Evolutionary conservation across 2,888 invertebrate genomes (phyloP).

Genomic region (Sphaerophoria rueppellii): DNA sequence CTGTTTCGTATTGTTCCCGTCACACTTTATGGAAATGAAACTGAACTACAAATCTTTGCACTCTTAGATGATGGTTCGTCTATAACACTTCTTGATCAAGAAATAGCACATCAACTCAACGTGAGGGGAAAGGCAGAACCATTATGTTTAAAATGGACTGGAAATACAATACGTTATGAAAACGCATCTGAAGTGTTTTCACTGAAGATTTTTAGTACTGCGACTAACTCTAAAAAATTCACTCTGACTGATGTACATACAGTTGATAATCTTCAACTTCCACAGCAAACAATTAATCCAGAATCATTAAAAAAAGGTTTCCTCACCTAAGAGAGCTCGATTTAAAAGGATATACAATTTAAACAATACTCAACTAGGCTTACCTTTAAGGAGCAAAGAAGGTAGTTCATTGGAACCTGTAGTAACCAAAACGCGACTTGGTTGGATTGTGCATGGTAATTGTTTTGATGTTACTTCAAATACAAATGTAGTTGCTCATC

Average conservation of each 20-base stretch:
- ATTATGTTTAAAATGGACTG: slow-evolving; percentile 25
- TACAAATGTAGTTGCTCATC: background rate
- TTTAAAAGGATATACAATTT: background rate
- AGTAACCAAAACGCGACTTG: background rate
- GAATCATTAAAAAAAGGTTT: background rate
- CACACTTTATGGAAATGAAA: background rate
- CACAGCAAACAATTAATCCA: background rate
- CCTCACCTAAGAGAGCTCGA: background rate
- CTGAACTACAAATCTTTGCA: background rate
- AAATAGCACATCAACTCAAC: slow-evolving; percentile 9
- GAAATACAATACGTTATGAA: background rate
- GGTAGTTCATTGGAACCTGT: slow-evolving; percentile 1
- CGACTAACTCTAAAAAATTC: background rate
- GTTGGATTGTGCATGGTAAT: slow-evolving; percentile 5
- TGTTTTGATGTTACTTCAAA: background rate
- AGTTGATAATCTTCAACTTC: background rate
- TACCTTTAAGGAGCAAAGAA: background rate
- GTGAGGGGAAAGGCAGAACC: slow-evolving; percentile 12
- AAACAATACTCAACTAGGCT: background rate
- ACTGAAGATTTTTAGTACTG: background rate
- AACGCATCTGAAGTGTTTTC: background rate
- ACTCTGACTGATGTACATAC: background rate
- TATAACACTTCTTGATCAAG: slow-evolving; percentile 3
- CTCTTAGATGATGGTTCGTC: slow-evolving; percentile 30
- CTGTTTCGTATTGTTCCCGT: slow-evolving; percentile 17